Percentiles rank a stretch among this genome's conserved stretches.
Evolutionary conservation across 2,797 vertebrate species (phyloP).

Genomic region (Eidolon dupreanum): DNA sequence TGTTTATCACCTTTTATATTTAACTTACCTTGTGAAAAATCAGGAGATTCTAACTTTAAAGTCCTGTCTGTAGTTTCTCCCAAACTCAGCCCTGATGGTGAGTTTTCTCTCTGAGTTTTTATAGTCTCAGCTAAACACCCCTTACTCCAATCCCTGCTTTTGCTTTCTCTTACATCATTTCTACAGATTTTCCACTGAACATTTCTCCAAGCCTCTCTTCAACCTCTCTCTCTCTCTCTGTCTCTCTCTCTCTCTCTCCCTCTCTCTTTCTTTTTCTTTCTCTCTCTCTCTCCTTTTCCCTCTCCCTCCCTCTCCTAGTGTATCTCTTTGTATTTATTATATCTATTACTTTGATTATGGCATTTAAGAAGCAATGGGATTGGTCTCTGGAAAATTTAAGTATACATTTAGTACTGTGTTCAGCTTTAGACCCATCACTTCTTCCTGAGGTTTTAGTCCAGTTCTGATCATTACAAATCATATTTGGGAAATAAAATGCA

Average conservation of each 20-base stretch:
- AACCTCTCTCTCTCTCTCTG: conserved; percentile 68
- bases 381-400: conserved; percentile 68
- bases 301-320: not conserved
- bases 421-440: conserved; percentile 59
- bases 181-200: conserved; percentile 91
- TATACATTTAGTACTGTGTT: conserved; percentile 39
- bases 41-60: conserved; percentile 68
- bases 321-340: conserved; percentile 69
- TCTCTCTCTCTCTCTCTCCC: conserved; percentile 90
- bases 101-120: conserved; percentile 90
- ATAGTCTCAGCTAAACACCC: conserved; percentile 92
- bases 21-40: conserved; percentile 86
- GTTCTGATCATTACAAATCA: conserved; percentile 62
- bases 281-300: conserved; percentile 92
- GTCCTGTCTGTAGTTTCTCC: conserved; percentile 77
- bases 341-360: conserved; percentile 81
- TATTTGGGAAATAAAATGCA: conserved; percentile 18
- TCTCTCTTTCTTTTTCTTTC: conserved; percentile 61
- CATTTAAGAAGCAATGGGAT: conserved; percentile 84
- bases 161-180: conserved; percentile 93
- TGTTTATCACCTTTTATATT: conserved; percentile 54
- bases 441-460: conserved; percentile 52
- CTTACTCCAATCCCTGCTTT: conserved; percentile 91
- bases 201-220: conserved; percentile 84
- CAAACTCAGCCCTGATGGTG: conserved; percentile 85